Percentiles rank a stretch among this genome's conserved stretches.
Evolutionary conservation across 2,888 invertebrate species (phyloP).

Genomic region (Drosophila nr. fundita): DNA sequence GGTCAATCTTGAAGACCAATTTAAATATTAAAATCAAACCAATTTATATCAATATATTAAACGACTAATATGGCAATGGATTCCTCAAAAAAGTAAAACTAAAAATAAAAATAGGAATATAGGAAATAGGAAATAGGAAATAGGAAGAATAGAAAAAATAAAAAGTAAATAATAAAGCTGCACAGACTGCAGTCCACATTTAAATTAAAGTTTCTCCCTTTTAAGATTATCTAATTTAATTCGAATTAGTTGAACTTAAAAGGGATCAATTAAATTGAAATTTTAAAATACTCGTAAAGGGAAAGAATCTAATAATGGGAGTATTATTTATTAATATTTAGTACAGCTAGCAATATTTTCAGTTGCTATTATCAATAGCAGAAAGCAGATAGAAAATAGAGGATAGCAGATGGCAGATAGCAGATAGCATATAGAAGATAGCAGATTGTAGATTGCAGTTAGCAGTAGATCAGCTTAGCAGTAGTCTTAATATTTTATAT

Average conservation of each 20-base stretch:
- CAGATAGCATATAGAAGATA: no score
- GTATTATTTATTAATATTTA: not conserved
- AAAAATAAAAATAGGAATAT: not conserved
- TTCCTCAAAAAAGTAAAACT: not conserved
- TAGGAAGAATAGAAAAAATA: not conserved
- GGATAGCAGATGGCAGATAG: no score
- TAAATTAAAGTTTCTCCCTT: not conserved
- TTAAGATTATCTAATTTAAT: no score
- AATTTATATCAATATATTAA: not conserved
- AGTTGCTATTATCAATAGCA: not conserved
- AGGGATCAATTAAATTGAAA: fast-evolving
- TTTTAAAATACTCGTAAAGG: no score
- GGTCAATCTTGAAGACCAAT: not conserved
- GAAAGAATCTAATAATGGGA: fast-evolving
- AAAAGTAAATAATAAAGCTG: not conserved
- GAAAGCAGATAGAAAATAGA: no score
- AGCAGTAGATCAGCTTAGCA: not conserved
- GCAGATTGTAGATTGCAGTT: no score
- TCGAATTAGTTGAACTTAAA: not conserved
- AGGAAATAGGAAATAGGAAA: no score
- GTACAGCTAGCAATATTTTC: not conserved
- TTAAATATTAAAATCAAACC: not conserved
- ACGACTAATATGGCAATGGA: not conserved
- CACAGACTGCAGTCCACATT: not conserved
- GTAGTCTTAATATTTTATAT: fast-evolving